These are phyloP conservation scores for Drosophila bocqueti DNA, from an alignment of 1,140 invertebrate species.

Conservation along the genomic window DNA sequence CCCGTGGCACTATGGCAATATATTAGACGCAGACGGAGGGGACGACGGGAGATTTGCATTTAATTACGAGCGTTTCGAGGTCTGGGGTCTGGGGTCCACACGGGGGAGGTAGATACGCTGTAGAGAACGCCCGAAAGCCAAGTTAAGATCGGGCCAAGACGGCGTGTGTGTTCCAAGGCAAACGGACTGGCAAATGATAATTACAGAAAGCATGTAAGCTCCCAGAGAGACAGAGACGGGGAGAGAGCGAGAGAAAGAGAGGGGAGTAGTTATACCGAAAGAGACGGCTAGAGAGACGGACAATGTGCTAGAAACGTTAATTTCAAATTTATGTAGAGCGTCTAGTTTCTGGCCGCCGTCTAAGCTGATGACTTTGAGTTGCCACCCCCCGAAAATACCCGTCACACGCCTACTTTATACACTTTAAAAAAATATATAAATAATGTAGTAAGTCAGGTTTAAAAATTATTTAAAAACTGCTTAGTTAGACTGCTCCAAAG, in stretches of 20 bases:
- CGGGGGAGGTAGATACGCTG: not conserved
- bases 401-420: not conserved
- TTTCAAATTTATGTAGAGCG: slow-evolving; percentile 84
- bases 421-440: not conserved
- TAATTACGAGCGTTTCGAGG: slow-evolving; percentile 55
- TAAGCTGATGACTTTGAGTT: slow-evolving; percentile 65
- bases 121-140: slow-evolving; percentile 47
- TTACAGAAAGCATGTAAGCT: slow-evolving; percentile 81
- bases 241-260: not conserved
- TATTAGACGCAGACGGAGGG: slow-evolving; percentile 56
- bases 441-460: not conserved
- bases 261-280: slow-evolving; percentile 1
- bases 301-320: slow-evolving; percentile 80
- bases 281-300: slow-evolving; percentile 39
- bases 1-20: slow-evolving; percentile 63
- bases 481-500: too few relatives aligned
- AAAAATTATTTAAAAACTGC: not conserved
- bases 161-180: slow-evolving; percentile 78
- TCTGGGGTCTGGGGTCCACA: not conserved
- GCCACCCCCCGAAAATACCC: slow-evolving; percentile 14
- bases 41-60: slow-evolving; percentile 68
- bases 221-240: slow-evolving; percentile 29
- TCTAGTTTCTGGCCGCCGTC: slow-evolving; percentile 67
- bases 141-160: slow-evolving; percentile 46
- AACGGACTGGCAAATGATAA: slow-evolving; percentile 81